Evolutionary conservation across 1,140 invertebrate species (phyloP).

Genomic region (Drosophila yakuba): DNA sequence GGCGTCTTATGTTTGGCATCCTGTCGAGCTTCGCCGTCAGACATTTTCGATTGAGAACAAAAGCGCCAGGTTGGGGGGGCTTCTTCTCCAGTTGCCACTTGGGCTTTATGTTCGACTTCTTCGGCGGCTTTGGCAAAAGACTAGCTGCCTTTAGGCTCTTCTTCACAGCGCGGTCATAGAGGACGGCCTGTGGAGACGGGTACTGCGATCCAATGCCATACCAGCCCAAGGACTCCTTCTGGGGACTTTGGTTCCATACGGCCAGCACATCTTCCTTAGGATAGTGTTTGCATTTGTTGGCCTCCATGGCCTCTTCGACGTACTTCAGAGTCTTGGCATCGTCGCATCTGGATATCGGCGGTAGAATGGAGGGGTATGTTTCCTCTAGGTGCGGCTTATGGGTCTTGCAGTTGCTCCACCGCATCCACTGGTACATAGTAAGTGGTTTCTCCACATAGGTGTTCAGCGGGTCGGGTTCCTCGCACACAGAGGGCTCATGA

Average conservation of each 20-base stretch:
- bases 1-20: constrained; percentile 51
- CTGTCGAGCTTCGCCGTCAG: constrained; percentile 23
- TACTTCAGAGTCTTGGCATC: neutral
- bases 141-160: constrained; percentile 35
- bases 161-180: constrained; percentile 25
- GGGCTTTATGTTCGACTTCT: neutral
- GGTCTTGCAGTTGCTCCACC: constrained; percentile 45
- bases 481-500: neutral
- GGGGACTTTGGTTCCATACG: constrained; percentile 39
- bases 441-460: neutral
- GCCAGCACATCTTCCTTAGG: constrained; percentile 32
- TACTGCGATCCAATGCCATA: constrained; percentile 31
- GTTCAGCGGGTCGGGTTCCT: constrained; percentile 6
- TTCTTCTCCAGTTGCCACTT: neutral
- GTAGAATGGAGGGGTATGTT: constrained; percentile 47
- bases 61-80: neutral
- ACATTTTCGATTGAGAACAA: constrained; percentile 37
- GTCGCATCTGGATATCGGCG: constrained; percentile 36
- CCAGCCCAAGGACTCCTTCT: constrained; percentile 40
- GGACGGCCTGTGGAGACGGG: neutral
- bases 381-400: constrained; percentile 12
- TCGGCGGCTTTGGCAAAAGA: neutral
- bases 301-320: constrained; percentile 25
- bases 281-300: constrained; percentile 32
- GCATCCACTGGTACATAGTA: constrained; percentile 34